phyloP scores from a whole-genome alignment of 1,140 invertebrate species.

The Cardiocondyla obscurior region DNA sequence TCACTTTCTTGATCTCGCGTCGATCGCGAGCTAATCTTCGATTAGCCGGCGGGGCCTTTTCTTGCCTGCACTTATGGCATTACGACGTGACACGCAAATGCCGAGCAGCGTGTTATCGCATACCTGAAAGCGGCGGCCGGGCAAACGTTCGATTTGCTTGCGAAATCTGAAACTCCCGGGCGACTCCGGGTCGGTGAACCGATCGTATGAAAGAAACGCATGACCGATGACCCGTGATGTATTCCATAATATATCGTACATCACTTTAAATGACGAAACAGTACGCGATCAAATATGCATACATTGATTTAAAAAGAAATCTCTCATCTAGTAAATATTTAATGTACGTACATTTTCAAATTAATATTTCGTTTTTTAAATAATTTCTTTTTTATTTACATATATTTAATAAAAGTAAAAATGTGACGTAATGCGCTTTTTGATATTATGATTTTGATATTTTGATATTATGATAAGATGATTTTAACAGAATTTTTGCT shows the following conservation, averaged over 20 bases:
- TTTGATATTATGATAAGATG: no score
- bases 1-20: conserved; percentile 55
- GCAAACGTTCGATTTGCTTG: conserved; percentile 63
- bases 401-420: no score
- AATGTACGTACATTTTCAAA: no score
- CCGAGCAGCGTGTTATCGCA: conserved; percentile 62
- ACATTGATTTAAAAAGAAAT: not conserved
- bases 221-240: conserved; percentile 59
- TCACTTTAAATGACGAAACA: not conserved
- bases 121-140: conserved; percentile 44
- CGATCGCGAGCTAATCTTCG: conserved; percentile 65
- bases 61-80: conserved; percentile 51
- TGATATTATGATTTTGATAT: no score
- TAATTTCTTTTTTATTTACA: no score
- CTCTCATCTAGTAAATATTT: no score
- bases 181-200: conserved; percentile 44
- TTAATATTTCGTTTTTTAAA: no score
- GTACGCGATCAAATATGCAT: not conserved
- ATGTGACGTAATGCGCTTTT: no score
- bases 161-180: conserved; percentile 64
- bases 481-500: no score
- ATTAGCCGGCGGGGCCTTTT: conserved; percentile 53
- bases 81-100: conserved; percentile 69
- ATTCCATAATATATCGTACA: conserved; percentile 49
- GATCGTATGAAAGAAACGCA: conserved; percentile 49